Percentiles rank a stretch among this genome's conserved stretches.
Evolutionary conservation across 2,888 invertebrate species (phyloP).

Genomic region (Bimastos eiseni): DNA sequence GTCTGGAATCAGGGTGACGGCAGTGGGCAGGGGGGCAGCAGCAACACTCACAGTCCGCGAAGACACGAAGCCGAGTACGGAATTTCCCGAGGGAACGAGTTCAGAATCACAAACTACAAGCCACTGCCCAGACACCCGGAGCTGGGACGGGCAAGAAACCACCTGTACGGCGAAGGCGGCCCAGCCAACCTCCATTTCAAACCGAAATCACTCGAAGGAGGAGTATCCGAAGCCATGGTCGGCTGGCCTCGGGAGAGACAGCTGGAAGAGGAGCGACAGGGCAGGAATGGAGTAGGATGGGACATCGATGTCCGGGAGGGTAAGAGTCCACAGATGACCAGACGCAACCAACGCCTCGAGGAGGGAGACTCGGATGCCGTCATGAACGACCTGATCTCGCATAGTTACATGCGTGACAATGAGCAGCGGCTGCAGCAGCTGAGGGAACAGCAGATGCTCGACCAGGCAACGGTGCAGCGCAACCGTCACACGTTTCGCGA

Average conservation of each 20-base stretch:
- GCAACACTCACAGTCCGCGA: neutral
- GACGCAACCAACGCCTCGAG: neutral
- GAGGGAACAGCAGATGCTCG: neutral
- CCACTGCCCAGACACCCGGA: neutral
- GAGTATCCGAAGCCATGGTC: constrained; percentile 17
- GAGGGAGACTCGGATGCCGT: constrained; percentile 10
- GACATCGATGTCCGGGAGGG: neutral
- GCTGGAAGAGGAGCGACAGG: constrained; percentile 8
- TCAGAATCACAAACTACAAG: constrained; percentile 15
- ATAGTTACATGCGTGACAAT: neutral
- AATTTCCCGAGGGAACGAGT: neutral
- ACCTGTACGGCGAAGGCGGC: neutral
- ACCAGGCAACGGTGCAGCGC: neutral
- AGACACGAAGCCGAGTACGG: neutral
- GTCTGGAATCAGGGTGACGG: neutral
- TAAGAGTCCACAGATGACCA: neutral
- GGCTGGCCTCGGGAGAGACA: constrained; percentile 1
- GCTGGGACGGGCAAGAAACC: neutral
- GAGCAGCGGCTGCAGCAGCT: neutral
- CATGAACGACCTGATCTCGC: neutral
- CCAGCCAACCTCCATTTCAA: neutral
- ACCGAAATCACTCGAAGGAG: neutral
- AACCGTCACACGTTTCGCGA: neutral
- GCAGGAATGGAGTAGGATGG: neutral
- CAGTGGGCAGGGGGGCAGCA: neutral